Percentiles rank a stretch among this genome's conserved stretches.
Evolutionary conservation across 1,140 invertebrate genomes (phyloP).

Genomic region (Drosophila burlai): DNA sequence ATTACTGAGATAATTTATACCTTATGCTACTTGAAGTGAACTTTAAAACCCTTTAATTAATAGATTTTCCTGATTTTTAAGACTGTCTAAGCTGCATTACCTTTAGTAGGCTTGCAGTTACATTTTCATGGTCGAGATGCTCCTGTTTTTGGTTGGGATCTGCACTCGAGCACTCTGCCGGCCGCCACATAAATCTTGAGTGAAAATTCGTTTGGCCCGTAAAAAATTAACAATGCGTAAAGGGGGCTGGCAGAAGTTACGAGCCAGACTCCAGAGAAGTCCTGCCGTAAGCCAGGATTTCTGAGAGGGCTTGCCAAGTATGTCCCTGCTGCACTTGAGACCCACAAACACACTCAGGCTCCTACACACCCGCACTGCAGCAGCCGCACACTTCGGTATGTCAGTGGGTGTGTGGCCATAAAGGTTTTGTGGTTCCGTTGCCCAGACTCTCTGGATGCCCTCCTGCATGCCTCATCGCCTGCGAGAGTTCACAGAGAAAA

Average conservation of each 20-base stretch:
- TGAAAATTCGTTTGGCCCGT: constrained; percentile 56
- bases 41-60: neutral
- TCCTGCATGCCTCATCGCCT: constrained; percentile 21
- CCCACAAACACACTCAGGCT: neutral
- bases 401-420: constrained; percentile 16
- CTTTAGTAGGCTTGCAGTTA: constrained; percentile 1
- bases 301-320: constrained; percentile 37
- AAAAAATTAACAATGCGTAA: constrained; percentile 73
- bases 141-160: neutral
- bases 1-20: neutral
- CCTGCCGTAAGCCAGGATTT: constrained; percentile 23
- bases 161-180: constrained; percentile 39
- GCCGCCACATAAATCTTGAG: constrained; percentile 50
- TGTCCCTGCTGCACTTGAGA: constrained; percentile 59
- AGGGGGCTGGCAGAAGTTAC: constrained; percentile 32
- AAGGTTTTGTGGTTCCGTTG: constrained; percentile 47
- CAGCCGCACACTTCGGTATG: constrained; percentile 25
- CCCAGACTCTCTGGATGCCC: constrained; percentile 19
- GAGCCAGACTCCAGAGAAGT: constrained; percentile 34
- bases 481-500: constrained; percentile 11
- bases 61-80: neutral
- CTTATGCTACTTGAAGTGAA: neutral
- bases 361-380: constrained; percentile 5
- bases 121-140: neutral
- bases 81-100: constrained; percentile 8